phyloP scores from a whole-genome alignment of 1,140 invertebrate genomes.

The Camponotus floridanus region DNA sequence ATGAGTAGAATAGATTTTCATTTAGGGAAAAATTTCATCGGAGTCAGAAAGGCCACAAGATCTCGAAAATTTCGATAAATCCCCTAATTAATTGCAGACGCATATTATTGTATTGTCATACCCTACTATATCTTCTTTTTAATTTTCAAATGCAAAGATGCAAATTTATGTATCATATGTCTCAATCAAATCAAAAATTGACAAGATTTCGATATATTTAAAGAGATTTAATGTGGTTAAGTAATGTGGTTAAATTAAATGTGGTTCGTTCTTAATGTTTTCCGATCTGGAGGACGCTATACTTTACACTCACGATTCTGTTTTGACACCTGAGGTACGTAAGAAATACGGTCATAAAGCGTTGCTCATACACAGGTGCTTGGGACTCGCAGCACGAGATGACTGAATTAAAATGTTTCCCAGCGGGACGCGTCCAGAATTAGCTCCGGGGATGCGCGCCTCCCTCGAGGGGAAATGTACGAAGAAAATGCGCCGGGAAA shows the following conservation, averaged over 20 bases:
- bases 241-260: too few relatives aligned
- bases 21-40: neutral
- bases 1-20: slow-evolving; percentile 13
- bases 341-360: slow-evolving; percentile 35
- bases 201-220: neutral
- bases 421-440: slow-evolving; percentile 42
- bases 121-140: neutral
- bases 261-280: slow-evolving; percentile 21
- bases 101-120: neutral
- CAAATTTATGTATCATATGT: neutral
- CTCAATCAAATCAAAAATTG: neutral
- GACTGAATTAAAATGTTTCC: slow-evolving; percentile 75
- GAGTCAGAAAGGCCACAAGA: neutral
- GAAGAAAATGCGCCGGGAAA: neutral
- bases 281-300: neutral
- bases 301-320: neutral
- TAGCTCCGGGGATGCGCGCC: slow-evolving; percentile 40
- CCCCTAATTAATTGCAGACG: neutral
- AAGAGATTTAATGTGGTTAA: too few relatives aligned
- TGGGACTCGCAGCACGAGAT: slow-evolving; percentile 18
- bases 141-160: neutral
- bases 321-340: slow-evolving; percentile 21
- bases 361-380: neutral
- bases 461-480: neutral
- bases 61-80: neutral